phyloP scores from a whole-genome alignment of 2,888 invertebrate species.

The Heliconius ismenius region DNA sequence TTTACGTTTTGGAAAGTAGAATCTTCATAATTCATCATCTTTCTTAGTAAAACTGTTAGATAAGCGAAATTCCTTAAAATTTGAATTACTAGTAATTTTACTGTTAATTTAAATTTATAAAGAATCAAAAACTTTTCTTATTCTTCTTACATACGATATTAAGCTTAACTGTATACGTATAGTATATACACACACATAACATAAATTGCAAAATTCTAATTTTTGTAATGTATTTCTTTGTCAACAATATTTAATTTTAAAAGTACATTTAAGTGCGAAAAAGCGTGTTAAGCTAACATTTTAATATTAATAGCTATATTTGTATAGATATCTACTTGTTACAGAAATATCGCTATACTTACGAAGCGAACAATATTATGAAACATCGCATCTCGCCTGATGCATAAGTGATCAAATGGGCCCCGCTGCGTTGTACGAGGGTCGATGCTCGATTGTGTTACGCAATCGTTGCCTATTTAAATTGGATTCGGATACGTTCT shows the following conservation, averaged over 20 bases:
- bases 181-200: too few species aligned
- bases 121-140: too few species aligned
- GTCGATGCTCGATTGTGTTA: slow-evolving; percentile 77
- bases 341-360: neutral
- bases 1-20: neutral
- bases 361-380: slow-evolving; percentile 36
- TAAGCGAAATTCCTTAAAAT: neutral
- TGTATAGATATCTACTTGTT: neutral
- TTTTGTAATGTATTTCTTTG: too few species aligned
- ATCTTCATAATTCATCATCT: neutral
- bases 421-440: slow-evolving; percentile 56
- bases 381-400: slow-evolving; percentile 71
- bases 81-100: neutral
- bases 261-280: too few species aligned
- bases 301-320: neutral
- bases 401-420: slow-evolving; percentile 76
- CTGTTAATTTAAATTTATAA: too few species aligned
- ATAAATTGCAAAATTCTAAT: too few species aligned
- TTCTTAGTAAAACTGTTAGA: neutral
- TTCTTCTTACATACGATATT: neutral
- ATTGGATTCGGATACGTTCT: slow-evolving; percentile 70
- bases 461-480: slow-evolving; percentile 76
- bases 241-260: too few species aligned
- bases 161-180: neutral
- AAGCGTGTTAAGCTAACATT: too few species aligned